Conservation (phyloP, 2,888 invertebrate genomes). For the Vanessa cardui region DNA sequence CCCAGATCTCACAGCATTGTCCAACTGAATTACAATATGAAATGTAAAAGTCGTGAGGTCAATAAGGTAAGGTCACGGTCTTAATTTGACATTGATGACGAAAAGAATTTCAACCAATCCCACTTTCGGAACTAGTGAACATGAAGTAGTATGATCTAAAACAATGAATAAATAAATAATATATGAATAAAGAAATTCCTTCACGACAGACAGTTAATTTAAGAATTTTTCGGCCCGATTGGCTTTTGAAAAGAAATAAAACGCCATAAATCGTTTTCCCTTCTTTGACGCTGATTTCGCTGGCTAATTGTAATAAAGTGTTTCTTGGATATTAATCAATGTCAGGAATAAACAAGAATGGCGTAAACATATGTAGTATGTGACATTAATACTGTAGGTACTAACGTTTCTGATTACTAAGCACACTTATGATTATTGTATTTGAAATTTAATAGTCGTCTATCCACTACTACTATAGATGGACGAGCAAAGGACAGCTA, state of each 20-base stretch:
- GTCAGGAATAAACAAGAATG: constrained; percentile 3
- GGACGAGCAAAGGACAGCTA: too few relatives aligned
- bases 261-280: constrained; percentile 10
- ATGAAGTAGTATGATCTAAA: neutral
- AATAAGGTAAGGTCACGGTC: too few relatives aligned
- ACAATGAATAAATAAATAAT: neutral
- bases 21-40: too few relatives aligned
- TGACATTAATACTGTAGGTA: too few relatives aligned
- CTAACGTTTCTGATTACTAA: too few relatives aligned
- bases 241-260: constrained; percentile 13
- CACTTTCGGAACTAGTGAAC: neutral
- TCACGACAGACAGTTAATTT: constrained; percentile 10
- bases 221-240: constrained; percentile 9
- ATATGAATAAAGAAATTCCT: constrained; percentile 2
- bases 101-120: neutral
- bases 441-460: too few relatives aligned
- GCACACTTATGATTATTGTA: too few relatives aligned
- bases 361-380: neutral
- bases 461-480: too few relatives aligned
- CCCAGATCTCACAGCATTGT: too few relatives aligned
- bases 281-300: constrained; percentile 5
- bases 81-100: too few relatives aligned
- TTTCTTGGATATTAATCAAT: constrained; percentile 1
- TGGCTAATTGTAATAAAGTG: constrained; percentile 6
- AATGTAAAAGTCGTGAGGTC: too few relatives aligned